Conservation (phyloP, 2,888 invertebrate species). For the Hirtodrosophila trivittata region DNA sequence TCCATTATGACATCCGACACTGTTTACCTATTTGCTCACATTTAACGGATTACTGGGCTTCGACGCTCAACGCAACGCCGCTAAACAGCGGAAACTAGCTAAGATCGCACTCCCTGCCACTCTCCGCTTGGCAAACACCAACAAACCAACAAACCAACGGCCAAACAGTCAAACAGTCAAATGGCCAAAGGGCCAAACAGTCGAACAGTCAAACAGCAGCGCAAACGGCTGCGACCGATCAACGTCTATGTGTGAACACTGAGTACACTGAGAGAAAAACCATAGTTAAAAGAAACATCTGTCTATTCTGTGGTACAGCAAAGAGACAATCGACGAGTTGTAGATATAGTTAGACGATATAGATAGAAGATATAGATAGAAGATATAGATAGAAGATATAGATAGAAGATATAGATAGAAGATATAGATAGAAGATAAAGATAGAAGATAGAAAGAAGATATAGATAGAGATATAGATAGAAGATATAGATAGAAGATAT, state of each 20-base stretch:
- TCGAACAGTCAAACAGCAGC: constrained; percentile 40
- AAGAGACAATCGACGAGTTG: too few relatives aligned
- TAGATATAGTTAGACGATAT: too few relatives aligned
- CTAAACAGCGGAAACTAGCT: constrained; percentile 42
- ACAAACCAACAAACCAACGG: constrained; percentile 46
- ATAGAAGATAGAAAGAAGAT: too few relatives aligned
- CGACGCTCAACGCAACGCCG: constrained; percentile 9
- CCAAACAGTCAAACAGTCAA: constrained; percentile 27
- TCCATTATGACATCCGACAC: constrained; percentile 76
- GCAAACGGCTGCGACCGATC: constrained; percentile 29
- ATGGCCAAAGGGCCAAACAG: constrained; percentile 21
- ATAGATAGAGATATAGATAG: too few relatives aligned
- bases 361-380: too few relatives aligned
- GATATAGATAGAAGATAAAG: too few relatives aligned
- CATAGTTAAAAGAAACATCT: too few relatives aligned
- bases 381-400: too few relatives aligned
- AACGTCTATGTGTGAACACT: background rate
- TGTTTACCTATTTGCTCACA: constrained; percentile 80
- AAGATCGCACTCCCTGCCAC: constrained; percentile 51
- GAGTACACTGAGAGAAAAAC: background rate
- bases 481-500: too few relatives aligned
- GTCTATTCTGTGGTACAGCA: too few relatives aligned
- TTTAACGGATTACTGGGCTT: constrained; percentile 83
- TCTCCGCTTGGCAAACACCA: too few relatives aligned
- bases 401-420: too few relatives aligned